phyloP scores from a whole-genome alignment of 2,113 vertebrate species.

The Sinocyclocheilus maitianheensis region DNA sequence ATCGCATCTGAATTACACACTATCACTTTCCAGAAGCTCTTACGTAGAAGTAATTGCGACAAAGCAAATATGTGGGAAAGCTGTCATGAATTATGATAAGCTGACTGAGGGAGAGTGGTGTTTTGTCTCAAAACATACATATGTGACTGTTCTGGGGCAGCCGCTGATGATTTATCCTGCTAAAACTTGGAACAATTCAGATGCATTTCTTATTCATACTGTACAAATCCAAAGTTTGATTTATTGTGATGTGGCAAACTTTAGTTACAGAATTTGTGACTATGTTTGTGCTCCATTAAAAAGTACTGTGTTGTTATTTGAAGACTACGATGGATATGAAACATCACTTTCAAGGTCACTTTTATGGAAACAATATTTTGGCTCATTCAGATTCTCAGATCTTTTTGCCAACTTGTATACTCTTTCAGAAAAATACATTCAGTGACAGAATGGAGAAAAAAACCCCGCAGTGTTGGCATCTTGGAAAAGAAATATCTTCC shows the following conservation, averaged over 20 bases:
- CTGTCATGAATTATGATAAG: slow-evolving; percentile 48
- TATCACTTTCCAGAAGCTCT: slow-evolving; percentile 39
- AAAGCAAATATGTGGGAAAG: slow-evolving; percentile 51
- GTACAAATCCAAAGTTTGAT: slow-evolving; percentile 15
- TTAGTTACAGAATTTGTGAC: not conserved
- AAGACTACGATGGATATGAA: not conserved
- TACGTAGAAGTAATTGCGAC: slow-evolving; percentile 57
- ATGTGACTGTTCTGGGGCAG: slow-evolving; percentile 32
- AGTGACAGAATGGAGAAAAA: not conserved
- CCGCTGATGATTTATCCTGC: not conserved
- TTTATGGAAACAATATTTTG: not conserved
- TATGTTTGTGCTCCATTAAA: not conserved
- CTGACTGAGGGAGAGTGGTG: not conserved
- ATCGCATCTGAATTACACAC: slow-evolving; percentile 55
- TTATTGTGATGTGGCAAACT: not conserved
- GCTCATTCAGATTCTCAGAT: not conserved
- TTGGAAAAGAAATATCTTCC: too few species aligned
- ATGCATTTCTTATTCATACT: not conserved
- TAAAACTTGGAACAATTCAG: not conserved
- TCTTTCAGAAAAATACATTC: not conserved
- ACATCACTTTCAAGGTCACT: not conserved
- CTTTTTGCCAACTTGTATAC: not conserved
- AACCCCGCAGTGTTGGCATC: too few species aligned
- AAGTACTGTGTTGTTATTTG: not conserved
- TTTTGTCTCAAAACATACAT: not conserved